Evolutionary conservation across 1,140 invertebrate species (phyloP), one percentile per base, ranked within the genome.

Genomic region (Meloidogyne floridensis): DNA sequence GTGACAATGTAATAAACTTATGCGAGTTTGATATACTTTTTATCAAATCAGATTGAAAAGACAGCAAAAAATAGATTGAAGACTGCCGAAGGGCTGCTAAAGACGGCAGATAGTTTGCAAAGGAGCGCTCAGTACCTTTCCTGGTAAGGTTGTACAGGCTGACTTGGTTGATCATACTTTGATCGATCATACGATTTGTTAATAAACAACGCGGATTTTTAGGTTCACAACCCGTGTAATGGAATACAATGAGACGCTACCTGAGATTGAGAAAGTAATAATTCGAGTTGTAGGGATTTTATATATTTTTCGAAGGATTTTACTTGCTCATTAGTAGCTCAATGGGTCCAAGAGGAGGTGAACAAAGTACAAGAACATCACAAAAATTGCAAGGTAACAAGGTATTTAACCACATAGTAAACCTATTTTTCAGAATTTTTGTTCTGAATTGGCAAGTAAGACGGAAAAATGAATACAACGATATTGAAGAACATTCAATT

Each of bases 111-210:
- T 43, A 75, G 51, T 70, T 47, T 83, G 20, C 59, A 78, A 43
- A 51, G 73, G 47, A 83, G 82, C 72, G 82, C 82, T 8, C 83
- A 84, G 43, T 83, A 83, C 59, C 65, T 83, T 80, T 59, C 82
- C 11, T 83, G 82, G 82, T 83, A 81, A 10, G 73, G 47, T 32
- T 32, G 32, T 32, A 47, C 83, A 15, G 75, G 3, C 32, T 77
- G 15, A n/a, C 13, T 20, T 42, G 53, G 43, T n/a, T n/a, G 13
- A 15, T 6, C 15, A n/a, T 65, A 32, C 32, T 32, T 32, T 32
- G 32, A 32, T 32, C 32, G 32, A 32, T 32, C 32, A 32, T 32
- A 32, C 32, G 32, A 32, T 32, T 32, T 32, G 32, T 18, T 65
- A 13, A 65, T 65, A n/a, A 18, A 32, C 32, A 32, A 32, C 32